Evolutionary conservation across 2,797 vertebrate genomes (phyloP).

Genomic region (Kryptopterus vitreolus): DNA sequence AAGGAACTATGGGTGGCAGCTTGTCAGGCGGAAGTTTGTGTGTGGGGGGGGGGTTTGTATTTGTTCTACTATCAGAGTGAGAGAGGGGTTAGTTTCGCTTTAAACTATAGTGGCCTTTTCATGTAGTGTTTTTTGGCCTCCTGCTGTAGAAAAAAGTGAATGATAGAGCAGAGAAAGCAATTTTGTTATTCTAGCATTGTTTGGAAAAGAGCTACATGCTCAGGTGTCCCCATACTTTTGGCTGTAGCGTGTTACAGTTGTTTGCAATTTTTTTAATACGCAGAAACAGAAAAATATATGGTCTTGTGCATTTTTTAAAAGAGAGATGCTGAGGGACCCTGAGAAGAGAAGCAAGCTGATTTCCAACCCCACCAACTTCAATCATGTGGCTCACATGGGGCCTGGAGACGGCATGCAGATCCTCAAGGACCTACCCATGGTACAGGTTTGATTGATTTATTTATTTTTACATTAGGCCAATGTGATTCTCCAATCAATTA

Average conservation of each 20-base stretch:
- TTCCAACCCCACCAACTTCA: slow-evolving; percentile 99
- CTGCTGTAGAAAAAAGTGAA: not conserved
- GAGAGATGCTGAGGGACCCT: slow-evolving; percentile 97
- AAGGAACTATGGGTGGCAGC: too few relatives aligned
- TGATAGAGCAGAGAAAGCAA: not conserved
- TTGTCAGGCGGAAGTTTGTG: too few relatives aligned
- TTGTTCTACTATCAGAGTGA: too few relatives aligned
- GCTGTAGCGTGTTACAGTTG: not conserved
- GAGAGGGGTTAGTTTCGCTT: too few relatives aligned
- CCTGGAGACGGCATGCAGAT: slow-evolving; percentile 98
- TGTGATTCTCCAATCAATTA: not conserved
- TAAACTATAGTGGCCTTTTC: too few relatives aligned
- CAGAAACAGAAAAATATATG: too few relatives aligned
- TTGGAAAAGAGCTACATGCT: not conserved
- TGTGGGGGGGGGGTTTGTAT: too few relatives aligned
- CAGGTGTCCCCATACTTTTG: not conserved
- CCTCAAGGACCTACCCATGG: slow-evolving; percentile 86
- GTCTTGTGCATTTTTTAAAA: slow-evolving; percentile 53
- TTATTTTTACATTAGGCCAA: not conserved
- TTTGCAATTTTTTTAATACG: slow-evolving; percentile 68
- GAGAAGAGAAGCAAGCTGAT: slow-evolving; percentile 99
- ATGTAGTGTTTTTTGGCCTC: not conserved
- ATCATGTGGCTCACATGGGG: slow-evolving; percentile 99
- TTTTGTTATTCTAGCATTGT: not conserved
- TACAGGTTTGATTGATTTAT: slow-evolving; percentile 9